Percentiles rank a stretch among this genome's conserved stretches.
Conservation (phyloP, 2,797 vertebrate species). For the Halcyon chelicuti region DNA sequence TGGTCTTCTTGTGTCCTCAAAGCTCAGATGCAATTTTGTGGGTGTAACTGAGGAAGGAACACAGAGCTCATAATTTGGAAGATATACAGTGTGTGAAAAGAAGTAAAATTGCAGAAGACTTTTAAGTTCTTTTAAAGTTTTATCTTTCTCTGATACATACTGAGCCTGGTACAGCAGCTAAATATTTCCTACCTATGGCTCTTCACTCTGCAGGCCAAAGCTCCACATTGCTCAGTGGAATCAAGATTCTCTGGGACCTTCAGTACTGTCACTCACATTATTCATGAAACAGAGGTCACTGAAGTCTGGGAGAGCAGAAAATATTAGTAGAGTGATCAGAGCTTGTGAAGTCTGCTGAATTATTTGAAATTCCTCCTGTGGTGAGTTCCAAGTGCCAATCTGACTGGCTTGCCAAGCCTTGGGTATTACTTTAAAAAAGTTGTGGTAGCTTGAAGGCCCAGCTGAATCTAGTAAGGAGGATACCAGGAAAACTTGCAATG, state of each 20-base stretch:
- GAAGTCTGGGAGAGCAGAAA: not conserved
- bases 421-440: not conserved
- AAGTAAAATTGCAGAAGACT: not conserved
- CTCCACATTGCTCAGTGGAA: not conserved
- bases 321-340: slow-evolving; percentile 9
- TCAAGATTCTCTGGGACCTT: not conserved
- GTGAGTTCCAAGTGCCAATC: not conserved
- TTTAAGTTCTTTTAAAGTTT: not conserved
- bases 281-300: not conserved
- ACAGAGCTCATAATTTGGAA: slow-evolving; percentile 28
- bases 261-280: not conserved
- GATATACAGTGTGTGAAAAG: slow-evolving; percentile 20
- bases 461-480: slow-evolving; percentile 3
- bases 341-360: not conserved
- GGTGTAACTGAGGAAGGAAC: slow-evolving; percentile 2
- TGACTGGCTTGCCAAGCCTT: not conserved
- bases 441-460: not conserved
- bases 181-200: not conserved
- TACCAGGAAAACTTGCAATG: not conserved
- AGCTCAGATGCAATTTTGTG: slow-evolving; percentile 14
- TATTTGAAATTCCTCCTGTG: slow-evolving; percentile 16
- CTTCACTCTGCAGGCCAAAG: slow-evolving; percentile 7
- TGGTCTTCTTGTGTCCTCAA: not conserved
- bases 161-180: not conserved
- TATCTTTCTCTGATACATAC: not conserved